These are phyloP conservation scores for Chloroceryle aenea DNA, from an alignment of 2,113 vertebrate genomes.

Conservation along the genomic window DNA sequence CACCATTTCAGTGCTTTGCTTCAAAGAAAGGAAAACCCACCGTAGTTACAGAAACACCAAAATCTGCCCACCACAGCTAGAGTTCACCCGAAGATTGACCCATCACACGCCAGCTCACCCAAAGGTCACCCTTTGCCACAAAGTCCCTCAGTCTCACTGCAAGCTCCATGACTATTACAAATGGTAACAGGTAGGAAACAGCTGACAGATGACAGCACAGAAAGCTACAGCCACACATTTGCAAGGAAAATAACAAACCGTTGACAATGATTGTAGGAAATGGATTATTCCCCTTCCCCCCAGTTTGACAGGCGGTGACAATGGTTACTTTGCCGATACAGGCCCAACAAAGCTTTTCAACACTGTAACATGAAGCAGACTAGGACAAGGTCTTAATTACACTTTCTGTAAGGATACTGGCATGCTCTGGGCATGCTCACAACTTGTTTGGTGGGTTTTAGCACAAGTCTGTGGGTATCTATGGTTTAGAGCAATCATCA, in stretches of 20 bases:
- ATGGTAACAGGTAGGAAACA: conserved; percentile 8
- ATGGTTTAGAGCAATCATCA: background rate
- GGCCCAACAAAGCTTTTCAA: conserved; percentile 47
- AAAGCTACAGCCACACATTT: background rate
- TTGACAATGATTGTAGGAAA: conserved; percentile 36
- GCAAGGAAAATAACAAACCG: conserved; percentile 45
- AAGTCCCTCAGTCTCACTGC: background rate
- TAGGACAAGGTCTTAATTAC: conserved; percentile 32
- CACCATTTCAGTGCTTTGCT: conserved; percentile 8
- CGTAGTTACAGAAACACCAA: background rate
- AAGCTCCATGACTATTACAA: conserved; percentile 3
- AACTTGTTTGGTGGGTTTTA: background rate
- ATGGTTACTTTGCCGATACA: conserved; percentile 17
- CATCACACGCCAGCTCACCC: conserved; percentile 11
- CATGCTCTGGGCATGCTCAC: background rate
- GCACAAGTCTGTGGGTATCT: background rate
- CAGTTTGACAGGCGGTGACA: conserved; percentile 42
- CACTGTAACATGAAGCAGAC: conserved; percentile 41
- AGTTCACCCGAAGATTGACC: conserved; percentile 6
- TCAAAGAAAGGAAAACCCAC: conserved; percentile 15
- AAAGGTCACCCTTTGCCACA: conserved; percentile 12
- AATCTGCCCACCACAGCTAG: background rate
- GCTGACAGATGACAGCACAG: conserved; percentile 6
- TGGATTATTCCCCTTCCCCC: conserved; percentile 35
- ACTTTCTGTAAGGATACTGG: background rate